Evolutionary conservation across 2,113 vertebrate species (phyloP).

Genomic region (Indri indri): DNA sequence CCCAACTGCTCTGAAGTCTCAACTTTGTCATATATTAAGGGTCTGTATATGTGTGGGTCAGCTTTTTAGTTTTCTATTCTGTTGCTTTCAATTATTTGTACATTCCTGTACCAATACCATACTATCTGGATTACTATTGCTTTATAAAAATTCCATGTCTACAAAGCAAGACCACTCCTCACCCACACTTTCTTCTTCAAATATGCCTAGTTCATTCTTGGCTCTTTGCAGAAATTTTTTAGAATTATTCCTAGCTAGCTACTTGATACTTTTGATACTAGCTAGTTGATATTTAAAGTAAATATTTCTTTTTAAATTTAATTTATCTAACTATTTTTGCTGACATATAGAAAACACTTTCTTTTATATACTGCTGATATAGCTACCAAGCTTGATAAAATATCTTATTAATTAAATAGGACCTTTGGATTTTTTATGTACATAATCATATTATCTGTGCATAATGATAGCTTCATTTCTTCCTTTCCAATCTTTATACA

Average conservation of each 20-base stretch:
- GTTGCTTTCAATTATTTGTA: neutral
- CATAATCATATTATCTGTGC: neutral
- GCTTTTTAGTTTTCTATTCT: neutral
- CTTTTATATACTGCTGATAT: neutral
- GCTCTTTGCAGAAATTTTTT: neutral
- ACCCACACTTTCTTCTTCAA: neutral
- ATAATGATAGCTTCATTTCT: neutral
- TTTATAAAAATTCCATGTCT: neutral
- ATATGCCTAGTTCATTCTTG: neutral
- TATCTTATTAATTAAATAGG: neutral
- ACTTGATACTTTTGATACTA: neutral
- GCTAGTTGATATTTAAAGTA: no score
- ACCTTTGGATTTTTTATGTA: neutral
- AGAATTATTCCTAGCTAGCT: neutral
- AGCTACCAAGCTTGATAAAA: neutral
- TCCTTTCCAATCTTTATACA: neutral
- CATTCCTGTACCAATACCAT: neutral
- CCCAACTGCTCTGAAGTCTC: neutral
- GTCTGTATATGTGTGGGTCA: neutral
- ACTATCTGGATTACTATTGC: no score
- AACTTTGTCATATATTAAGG: neutral
- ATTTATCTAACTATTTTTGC: neutral
- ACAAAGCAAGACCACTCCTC: neutral
- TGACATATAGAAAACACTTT: neutral
- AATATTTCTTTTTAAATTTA: neutral